Evolutionary conservation across 2,797 vertebrate species (phyloP).

Genomic region (Onychomys torridus): DNA sequence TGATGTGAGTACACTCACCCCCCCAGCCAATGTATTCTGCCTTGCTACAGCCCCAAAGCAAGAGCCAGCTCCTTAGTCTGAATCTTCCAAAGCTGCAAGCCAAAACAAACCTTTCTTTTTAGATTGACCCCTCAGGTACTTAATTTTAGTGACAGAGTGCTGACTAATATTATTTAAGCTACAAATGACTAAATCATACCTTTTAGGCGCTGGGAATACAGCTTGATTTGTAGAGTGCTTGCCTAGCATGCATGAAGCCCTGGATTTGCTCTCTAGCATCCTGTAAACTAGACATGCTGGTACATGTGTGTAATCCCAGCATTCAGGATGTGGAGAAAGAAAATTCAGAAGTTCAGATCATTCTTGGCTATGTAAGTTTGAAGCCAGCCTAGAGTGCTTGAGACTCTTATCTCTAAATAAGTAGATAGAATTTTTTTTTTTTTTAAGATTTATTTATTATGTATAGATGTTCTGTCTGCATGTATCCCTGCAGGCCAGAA

Average conservation of each 20-base stretch:
- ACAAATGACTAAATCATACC: slow-evolving; percentile 1
- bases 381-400: too few species aligned
- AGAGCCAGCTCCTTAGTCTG: neutral
- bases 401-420: too few species aligned
- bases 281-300: neutral
- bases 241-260: neutral
- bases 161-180: neutral
- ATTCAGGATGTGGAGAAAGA: neutral
- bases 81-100: neutral
- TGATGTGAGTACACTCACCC: neutral
- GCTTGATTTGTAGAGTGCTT: neutral
- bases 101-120: neutral
- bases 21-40: neutral
- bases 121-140: neutral
- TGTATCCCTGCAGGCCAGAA: too few species aligned
- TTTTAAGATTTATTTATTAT: too few species aligned
- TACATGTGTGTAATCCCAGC: neutral
- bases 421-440: too few species aligned
- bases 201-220: neutral
- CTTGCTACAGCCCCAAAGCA: neutral
- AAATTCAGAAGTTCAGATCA: neutral
- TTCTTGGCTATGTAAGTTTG: too few species aligned
- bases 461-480: too few species aligned
- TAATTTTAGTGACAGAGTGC: neutral
- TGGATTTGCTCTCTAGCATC: neutral